A percentile compares a stretch with the other conserved stretches of the same genome.
phyloP scores from a whole-genome alignment of 2,797 vertebrate species.

The Diceros bicornis region DNA sequence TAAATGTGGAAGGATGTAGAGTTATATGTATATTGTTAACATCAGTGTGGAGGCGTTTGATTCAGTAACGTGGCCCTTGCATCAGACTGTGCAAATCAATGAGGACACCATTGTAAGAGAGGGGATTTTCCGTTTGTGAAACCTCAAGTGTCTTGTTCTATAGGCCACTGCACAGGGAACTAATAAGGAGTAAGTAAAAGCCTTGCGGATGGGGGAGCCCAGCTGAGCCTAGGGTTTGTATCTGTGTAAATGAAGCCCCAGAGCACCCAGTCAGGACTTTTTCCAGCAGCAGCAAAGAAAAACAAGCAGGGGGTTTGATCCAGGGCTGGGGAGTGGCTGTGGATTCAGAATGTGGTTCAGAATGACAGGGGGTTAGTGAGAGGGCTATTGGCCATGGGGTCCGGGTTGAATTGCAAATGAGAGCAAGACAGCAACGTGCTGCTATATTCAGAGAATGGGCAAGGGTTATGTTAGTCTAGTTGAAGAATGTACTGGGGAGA shows the following conservation, averaged over 20 bases:
- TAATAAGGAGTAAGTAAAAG: conserved; percentile 10
- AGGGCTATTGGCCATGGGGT: background rate
- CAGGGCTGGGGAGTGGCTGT: background rate
- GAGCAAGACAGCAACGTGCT: background rate
- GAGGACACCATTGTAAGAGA: background rate
- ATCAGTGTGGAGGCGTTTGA: background rate
- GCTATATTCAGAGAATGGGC: background rate
- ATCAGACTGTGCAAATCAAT: background rate
- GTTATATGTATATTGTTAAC: background rate
- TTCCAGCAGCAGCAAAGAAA: background rate
- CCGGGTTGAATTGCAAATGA: conserved; percentile 28
- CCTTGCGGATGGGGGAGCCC: background rate
- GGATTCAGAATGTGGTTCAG: background rate
- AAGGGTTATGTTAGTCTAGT: background rate
- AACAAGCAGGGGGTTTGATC: background rate
- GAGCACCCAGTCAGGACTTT: background rate
- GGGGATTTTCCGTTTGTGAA: background rate
- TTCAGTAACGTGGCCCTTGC: background rate
- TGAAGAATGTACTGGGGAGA: conserved; percentile 9
- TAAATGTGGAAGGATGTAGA: background rate
- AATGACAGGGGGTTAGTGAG: conserved; percentile 34
- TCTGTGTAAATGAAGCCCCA: background rate
- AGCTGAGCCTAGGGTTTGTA: background rate
- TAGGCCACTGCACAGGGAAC: background rate
- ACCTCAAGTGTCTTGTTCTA: background rate